Percentiles rank a stretch among this genome's conserved stretches.
Evolutionary conservation across 2,113 vertebrate species (phyloP).

Genomic region (Paramormyrops kingsleyae): DNA sequence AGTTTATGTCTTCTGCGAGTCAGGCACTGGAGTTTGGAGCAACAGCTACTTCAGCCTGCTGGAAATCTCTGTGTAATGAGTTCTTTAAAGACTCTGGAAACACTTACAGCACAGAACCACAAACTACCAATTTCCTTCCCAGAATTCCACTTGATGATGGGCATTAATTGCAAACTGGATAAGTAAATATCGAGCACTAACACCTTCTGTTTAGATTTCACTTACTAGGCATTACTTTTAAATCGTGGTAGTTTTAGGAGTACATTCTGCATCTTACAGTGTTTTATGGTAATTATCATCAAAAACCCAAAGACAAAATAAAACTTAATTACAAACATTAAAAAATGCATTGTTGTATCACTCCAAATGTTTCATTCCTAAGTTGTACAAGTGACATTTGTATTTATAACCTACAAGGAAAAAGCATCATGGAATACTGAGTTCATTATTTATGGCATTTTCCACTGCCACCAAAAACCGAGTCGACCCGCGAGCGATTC

Average conservation of each 20-base stretch:
- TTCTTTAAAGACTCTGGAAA: conserved; percentile 14
- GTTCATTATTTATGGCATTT: neutral
- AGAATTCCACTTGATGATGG: conserved; percentile 3
- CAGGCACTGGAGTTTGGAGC: neutral
- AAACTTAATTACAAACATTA: neutral
- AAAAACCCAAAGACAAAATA: neutral
- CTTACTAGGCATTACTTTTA: neutral
- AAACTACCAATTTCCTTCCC: conserved; percentile 22
- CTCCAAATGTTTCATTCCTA: neutral
- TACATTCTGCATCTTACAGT: neutral
- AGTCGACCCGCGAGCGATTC: neutral
- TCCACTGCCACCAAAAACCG: neutral
- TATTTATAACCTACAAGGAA: neutral
- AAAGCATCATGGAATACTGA: neutral
- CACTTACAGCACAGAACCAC: conserved; percentile 11
- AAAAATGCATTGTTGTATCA: neutral
- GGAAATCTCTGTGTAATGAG: conserved; percentile 29
- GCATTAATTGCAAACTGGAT: conserved; percentile 14
- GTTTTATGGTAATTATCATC: neutral
- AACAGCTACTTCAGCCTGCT: neutral
- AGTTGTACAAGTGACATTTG: neutral
- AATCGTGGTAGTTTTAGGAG: neutral
- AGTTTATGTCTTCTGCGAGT: neutral
- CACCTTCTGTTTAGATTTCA: neutral
- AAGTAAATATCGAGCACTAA: neutral